A percentile compares a stretch with the other conserved stretches of the same genome.
Conservation (phyloP, 2,113 vertebrate species). For the Vidua chalybeata region DNA sequence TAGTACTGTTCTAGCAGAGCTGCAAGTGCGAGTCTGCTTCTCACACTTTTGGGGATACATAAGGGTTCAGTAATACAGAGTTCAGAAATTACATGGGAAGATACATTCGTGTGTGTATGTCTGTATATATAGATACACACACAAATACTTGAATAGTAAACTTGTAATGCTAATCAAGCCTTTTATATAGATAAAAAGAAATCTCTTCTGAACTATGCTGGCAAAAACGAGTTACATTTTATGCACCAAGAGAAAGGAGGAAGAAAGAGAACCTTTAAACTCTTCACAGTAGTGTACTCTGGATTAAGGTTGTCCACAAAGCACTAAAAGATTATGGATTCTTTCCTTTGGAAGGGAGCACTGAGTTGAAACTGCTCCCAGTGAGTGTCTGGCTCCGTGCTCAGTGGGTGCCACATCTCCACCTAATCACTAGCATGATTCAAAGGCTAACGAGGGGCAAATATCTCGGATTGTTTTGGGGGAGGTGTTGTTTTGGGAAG, state of each 20-base stretch:
- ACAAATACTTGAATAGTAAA: not conserved
- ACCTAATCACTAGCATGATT: not conserved
- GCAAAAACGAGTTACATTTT: not conserved
- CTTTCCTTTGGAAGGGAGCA: not conserved
- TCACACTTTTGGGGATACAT: not conserved
- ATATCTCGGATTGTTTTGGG: not conserved
- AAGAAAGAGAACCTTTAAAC: not conserved
- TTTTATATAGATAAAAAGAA: not conserved
- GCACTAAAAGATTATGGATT: not conserved
- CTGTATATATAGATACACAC: not conserved
- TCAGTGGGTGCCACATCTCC: not conserved
- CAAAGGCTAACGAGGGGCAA: not conserved
- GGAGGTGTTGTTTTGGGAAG: not conserved
- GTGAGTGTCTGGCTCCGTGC: not conserved
- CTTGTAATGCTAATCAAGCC: not conserved
- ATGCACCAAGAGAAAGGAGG: not conserved
- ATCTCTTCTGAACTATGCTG: not conserved
- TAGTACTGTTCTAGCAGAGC: not conserved
- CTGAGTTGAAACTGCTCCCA: not conserved
- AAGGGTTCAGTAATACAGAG: not conserved
- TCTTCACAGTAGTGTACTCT: not conserved
- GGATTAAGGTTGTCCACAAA: not conserved
- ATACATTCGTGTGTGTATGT: rapidly evolving
- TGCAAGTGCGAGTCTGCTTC: not conserved
- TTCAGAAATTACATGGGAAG: not conserved